Base-by-base conservation (phyloP, 2,113 vertebrate genomes). In the Arvicanthis niloticus region DNA sequence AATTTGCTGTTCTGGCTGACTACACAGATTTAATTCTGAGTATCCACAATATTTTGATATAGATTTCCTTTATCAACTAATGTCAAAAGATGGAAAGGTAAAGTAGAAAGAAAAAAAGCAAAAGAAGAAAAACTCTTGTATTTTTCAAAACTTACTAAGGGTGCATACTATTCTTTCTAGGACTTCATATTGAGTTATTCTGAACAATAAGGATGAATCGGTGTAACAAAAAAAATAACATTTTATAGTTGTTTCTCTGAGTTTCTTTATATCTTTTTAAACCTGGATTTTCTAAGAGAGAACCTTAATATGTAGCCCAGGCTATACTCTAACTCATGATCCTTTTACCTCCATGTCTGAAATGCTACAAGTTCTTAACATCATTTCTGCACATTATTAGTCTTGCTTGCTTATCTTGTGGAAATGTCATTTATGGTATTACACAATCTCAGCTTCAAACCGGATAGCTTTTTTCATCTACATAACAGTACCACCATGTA, bases 21-120 rank as follows among this genome's bases (percentile, higher is more conserved):
- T 12, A 67, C 10, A 3, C 65, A 31, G 29, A 29, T 67, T 67
- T 67, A 67, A 67, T 31, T 67, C 65, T 12, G 31, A 67, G 29
- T 13, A 31, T 4, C 65, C 4, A 67, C 1, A 73, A 22, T 56
- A 1, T 75, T 92, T 82, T 94, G 26, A 77, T 13, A 97, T 22
- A 88, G 21, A 93, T 82, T 94, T 92, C 21, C 22, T 82, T 88
- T 19, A 62, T 16, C 62, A 94, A 56, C 16, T 87, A 70, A 51
- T 34, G 11, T 70, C 45, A 70, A 70, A 68, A 51, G 19, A 6
- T 0, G 3, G 5, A 68, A 87, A 75, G 26, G 8, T 51, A 60
- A 87, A 24, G 16, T 24, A 19, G 31, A 58, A 77, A n/a, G 24
- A 16, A 95, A 82, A 78, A 89, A 84, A 40, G 17, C 45, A 29